Percentiles rank a stretch among this genome's conserved stretches.
Evolutionary conservation across 2,797 vertebrate species (phyloP).

Genomic region (Rhyacichthys aspro): DNA sequence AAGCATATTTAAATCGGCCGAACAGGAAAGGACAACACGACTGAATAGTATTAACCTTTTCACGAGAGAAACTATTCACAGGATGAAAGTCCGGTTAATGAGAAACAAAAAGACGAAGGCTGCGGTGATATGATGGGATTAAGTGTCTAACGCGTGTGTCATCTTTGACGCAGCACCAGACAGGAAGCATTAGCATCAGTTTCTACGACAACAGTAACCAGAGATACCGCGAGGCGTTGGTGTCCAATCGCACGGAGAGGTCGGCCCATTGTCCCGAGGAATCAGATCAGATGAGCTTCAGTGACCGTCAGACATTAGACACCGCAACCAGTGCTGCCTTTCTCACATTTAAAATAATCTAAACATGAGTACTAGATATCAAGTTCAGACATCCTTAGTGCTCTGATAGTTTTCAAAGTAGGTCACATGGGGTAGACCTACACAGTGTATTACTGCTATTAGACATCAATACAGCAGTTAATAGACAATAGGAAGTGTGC

Average conservation of each 20-base stretch:
- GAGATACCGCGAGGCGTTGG: constrained; percentile 52
- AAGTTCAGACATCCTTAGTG: no score
- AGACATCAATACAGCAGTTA: no score
- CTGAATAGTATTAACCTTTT: constrained; percentile 5
- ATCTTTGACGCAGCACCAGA: constrained; percentile 52
- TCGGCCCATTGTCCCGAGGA: constrained; percentile 57
- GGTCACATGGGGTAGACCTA: no score
- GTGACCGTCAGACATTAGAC: constrained; percentile 24
- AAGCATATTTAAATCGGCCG: constrained; percentile 43
- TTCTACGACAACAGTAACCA: constrained; percentile 69
- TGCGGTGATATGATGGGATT: constrained; percentile 48
- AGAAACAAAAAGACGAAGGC: constrained; percentile 24
- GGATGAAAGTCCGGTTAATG: constrained; percentile 13
- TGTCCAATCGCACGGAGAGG: constrained; percentile 64
- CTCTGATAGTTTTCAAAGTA: no score
- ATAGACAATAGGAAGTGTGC: no score
- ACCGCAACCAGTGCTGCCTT: constrained; percentile 1
- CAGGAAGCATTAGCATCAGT: constrained; percentile 59
- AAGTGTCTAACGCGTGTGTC: constrained; percentile 56
- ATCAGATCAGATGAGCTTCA: constrained; percentile 50
- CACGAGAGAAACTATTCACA: not conserved
- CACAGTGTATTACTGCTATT: no score
- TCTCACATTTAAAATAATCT: no score
- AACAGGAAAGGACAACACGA: constrained; percentile 15
- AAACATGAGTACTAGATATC: no score